These are phyloP conservation scores for Caligus rogercresseyi DNA, from an alignment of 1,140 invertebrate species.

Conservation along the genomic window DNA sequence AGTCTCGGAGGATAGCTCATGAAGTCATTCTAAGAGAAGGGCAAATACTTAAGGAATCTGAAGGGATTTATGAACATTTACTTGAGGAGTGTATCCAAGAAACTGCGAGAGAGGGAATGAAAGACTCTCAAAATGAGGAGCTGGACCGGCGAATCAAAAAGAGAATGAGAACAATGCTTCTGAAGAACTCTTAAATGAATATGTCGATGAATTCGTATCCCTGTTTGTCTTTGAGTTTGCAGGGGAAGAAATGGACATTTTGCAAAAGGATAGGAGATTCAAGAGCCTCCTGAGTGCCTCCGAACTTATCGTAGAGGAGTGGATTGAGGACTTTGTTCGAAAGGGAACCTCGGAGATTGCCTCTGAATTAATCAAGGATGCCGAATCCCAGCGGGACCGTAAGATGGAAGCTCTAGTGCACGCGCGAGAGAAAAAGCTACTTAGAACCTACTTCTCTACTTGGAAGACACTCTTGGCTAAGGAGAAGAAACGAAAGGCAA, in stretches of 20 bases:
- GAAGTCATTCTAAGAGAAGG: conserved; percentile 13
- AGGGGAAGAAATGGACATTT: conserved; percentile 13
- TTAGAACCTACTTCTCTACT: neutral
- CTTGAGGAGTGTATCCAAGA: conserved; percentile 3
- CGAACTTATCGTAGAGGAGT: conserved; percentile 2
- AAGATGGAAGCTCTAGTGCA: neutral
- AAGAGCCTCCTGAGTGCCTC: neutral
- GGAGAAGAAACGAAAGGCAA: neutral
- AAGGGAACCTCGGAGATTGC: neutral
- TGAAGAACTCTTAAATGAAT: conserved; percentile 6
- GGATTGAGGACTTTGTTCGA: conserved; percentile 5
- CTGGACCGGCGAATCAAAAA: neutral
- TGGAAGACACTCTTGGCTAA: neutral
- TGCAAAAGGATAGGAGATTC: neutral
- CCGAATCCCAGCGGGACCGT: neutral
- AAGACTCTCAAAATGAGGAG: conserved; percentile 18
- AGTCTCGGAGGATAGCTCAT: neutral
- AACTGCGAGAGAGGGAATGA: conserved; percentile 17
- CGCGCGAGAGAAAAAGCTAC: neutral
- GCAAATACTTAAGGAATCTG: conserved; percentile 12
- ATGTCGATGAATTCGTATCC: conserved; percentile 6
- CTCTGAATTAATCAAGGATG: neutral
- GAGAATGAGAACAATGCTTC: neutral
- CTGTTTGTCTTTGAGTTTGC: conserved; percentile 14
- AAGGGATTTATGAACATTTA: neutral